Conservation (phyloP, 1,140 invertebrate genomes). For the Calliphora vicina region DNA sequence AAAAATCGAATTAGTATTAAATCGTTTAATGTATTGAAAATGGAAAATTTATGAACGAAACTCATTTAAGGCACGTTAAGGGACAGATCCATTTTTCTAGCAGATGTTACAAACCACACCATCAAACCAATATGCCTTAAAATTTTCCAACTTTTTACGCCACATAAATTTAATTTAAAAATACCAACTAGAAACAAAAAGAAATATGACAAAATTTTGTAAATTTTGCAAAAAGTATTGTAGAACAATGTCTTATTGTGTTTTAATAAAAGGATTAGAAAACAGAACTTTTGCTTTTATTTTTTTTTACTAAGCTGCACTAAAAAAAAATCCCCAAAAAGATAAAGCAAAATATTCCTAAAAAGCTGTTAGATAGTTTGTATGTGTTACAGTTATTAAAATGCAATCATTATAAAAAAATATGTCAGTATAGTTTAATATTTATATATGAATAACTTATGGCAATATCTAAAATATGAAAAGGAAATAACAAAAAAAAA, state of each 20-base stretch:
- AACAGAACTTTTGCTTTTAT: not conserved
- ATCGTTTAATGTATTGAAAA: too few species aligned
- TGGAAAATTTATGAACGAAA: too few species aligned
- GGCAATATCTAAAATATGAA: not conserved
- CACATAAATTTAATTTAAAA: not conserved
- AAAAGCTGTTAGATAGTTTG: not conserved
- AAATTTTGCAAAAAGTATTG: not conserved
- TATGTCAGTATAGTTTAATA: not conserved
- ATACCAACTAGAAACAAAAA: too few species aligned
- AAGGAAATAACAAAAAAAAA: not conserved
- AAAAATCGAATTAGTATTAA: too few species aligned
- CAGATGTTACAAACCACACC: not conserved
- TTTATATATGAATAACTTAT: not conserved
- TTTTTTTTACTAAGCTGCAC: not conserved
- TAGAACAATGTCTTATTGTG: not conserved
- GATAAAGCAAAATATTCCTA: not conserved
- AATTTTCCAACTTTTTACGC: not conserved
- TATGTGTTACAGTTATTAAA: not conserved
- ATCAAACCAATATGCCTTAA: not conserved
- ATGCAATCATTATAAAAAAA: not conserved
- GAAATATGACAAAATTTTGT: not conserved
- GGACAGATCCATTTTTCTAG: too few species aligned
- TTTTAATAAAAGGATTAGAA: slow-evolving; percentile 9
- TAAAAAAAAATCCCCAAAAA: not conserved
- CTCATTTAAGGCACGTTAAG: too few species aligned